Evolutionary conservation across 2,888 invertebrate species (phyloP).

Genomic region (Athalia rosae): DNA sequence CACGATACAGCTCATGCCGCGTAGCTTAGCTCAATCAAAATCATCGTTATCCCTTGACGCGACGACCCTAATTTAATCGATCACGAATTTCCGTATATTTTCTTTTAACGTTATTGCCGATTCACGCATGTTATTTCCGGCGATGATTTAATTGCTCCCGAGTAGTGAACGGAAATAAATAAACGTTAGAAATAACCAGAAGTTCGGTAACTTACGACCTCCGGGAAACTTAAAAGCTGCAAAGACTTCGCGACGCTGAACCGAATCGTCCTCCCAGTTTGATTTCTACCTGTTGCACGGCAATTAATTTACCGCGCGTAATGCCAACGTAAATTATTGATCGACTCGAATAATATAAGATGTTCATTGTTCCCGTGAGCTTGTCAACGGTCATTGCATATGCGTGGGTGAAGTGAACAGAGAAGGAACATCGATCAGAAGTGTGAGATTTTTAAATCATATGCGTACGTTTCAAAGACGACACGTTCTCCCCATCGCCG

Average conservation of each 20-base stretch:
- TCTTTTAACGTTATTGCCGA: no score
- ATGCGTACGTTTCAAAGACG: slow-evolving; percentile 18
- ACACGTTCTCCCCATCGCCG: slow-evolving; percentile 16
- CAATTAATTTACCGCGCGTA: slow-evolving; percentile 37
- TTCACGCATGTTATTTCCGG: no score
- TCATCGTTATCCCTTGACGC: neutral
- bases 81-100: neutral
- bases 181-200: neutral
- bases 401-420: no score
- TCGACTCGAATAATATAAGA: slow-evolving; percentile 35
- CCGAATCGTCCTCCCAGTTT: slow-evolving; percentile 28
- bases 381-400: neutral
- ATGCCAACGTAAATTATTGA: slow-evolving; percentile 26
- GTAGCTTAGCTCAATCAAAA: slow-evolving; percentile 7
- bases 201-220: neutral
- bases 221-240: neutral
- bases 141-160: no score
- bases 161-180: no score
- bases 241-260: neutral
- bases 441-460: slow-evolving; percentile 5
- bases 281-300: slow-evolving; percentile 37
- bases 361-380: slow-evolving; percentile 14
- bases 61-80: neutral
- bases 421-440: neutral
- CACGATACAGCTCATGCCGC: neutral